These are phyloP conservation scores for Cerastis rubricosa DNA, from an alignment of 2,888 invertebrate genomes.

Conservation along the genomic window DNA sequence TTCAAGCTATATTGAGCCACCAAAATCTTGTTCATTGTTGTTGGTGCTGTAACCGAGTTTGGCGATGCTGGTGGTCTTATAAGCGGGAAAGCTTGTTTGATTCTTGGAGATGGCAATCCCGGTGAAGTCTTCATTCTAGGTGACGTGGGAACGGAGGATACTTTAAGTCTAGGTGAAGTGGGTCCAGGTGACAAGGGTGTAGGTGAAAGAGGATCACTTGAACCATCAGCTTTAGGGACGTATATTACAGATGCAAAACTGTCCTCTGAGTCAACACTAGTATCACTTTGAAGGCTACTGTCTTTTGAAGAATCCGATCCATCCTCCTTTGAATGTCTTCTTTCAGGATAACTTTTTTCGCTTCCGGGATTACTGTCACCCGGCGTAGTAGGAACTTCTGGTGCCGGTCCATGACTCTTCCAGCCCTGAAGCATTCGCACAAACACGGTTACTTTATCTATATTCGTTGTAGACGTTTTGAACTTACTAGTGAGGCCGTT, in stretches of 20 bases:
- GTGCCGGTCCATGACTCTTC: slow-evolving; percentile 91
- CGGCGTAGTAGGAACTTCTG: slow-evolving; percentile 86
- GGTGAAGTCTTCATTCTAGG: slow-evolving; percentile 94
- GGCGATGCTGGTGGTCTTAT: slow-evolving; percentile 92
- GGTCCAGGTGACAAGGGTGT: slow-evolving; percentile 91
- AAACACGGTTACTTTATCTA: slow-evolving; percentile 96
- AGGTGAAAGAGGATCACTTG: slow-evolving; percentile 90
- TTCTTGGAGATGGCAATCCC: slow-evolving; percentile 92
- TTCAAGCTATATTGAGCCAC: slow-evolving; percentile 91
- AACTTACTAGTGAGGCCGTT: slow-evolving; percentile 96
- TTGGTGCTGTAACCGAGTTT: slow-evolving; percentile 88
- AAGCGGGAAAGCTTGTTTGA: slow-evolving; percentile 92
- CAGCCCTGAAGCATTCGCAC: slow-evolving; percentile 96
- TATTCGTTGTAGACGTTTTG: slow-evolving; percentile 95
- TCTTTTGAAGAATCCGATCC: slow-evolving; percentile 97
- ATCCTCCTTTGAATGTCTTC: slow-evolving; percentile 96
- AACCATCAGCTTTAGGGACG: slow-evolving; percentile 95
- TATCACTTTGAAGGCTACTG: slow-evolving; percentile 97
- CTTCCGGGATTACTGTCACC: slow-evolving; percentile 85
- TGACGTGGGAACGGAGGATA: slow-evolving; percentile 94
- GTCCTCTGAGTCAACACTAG: slow-evolving; percentile 98
- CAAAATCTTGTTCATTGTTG: slow-evolving; percentile 90
- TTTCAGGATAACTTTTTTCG: slow-evolving; percentile 90
- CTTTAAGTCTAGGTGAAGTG: slow-evolving; percentile 91
- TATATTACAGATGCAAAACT: slow-evolving; percentile 98